Percentiles rank a stretch among this genome's conserved stretches.
phyloP scores from a whole-genome alignment of 1,140 invertebrate genomes.

The Hypsibius dujardini region DNA sequence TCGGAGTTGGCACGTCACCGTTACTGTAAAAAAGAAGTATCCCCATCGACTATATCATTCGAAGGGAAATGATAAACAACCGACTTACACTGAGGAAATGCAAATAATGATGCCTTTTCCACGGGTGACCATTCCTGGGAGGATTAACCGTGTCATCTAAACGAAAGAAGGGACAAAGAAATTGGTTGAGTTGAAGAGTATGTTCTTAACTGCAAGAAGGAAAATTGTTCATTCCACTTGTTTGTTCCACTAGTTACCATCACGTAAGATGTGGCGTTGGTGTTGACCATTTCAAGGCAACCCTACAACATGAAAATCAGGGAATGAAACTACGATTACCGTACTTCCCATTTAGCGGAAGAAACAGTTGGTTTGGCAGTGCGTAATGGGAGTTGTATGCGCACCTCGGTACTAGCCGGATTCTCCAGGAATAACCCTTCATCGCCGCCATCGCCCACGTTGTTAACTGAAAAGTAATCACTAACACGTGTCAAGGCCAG shows the following conservation, averaged over 20 bases:
- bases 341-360: no score
- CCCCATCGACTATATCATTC: not conserved
- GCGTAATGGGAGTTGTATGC: not conserved
- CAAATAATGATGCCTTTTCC: slow-evolving; percentile 1
- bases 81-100: slow-evolving; percentile 11
- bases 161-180: not conserved
- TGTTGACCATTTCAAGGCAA: slow-evolving; percentile 5
- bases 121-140: slow-evolving; percentile 5
- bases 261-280: not conserved
- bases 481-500: no score
- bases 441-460: slow-evolving; percentile 3
- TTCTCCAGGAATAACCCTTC: not conserved
- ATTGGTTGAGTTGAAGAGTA: no score
- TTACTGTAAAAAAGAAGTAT: not conserved
- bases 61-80: not conserved
- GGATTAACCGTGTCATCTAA: slow-evolving; percentile 8
- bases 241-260: no score
- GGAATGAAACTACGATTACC: no score
- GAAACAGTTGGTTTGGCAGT: no score
- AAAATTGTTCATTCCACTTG: no score
- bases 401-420: not conserved
- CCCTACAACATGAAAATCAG: slow-evolving; percentile 7
- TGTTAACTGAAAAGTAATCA: not conserved
- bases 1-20: slow-evolving; percentile 5
- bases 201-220: no score